These are phyloP conservation scores for Hyperoplus immaculatus DNA, from an alignment of 2,797 vertebrate genomes.

Conservation along the genomic window DNA sequence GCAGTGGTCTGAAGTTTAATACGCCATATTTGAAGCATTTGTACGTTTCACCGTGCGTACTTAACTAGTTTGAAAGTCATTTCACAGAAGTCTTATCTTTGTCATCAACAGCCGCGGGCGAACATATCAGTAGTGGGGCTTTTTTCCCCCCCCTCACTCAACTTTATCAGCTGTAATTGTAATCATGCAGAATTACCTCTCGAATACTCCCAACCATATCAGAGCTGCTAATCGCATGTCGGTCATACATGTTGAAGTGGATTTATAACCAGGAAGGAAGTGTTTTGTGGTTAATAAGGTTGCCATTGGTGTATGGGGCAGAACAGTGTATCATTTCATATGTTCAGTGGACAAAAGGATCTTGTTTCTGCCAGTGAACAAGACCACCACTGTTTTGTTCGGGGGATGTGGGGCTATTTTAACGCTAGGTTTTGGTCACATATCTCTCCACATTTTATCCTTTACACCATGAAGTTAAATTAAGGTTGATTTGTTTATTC, in stretches of 20 bases:
- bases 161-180: constrained; percentile 51
- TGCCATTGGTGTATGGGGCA: constrained; percentile 10
- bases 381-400: constrained; percentile 11
- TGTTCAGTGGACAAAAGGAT: constrained; percentile 19
- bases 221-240: constrained; percentile 42
- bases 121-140: not conserved
- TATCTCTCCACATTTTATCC: constrained; percentile 1
- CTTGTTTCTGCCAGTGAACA: constrained; percentile 43
- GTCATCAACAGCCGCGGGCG: constrained; percentile 32
- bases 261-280: constrained; percentile 58
- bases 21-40: not conserved
- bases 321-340: constrained; percentile 23
- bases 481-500: not conserved
- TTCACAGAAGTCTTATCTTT: constrained; percentile 30
- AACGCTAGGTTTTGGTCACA: not conserved
- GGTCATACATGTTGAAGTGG: constrained; percentile 34
- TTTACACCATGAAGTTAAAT: not conserved
- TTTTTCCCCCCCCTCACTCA: not conserved
- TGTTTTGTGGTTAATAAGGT: constrained; percentile 40
- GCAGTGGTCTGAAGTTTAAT: too few relatives aligned
- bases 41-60: not conserved
- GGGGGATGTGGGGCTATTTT: constrained; percentile 11
- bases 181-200: constrained; percentile 44
- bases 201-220: constrained; percentile 47
- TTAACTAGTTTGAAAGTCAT: constrained; percentile 9